phyloP scores from a whole-genome alignment of 2,113 vertebrate genomes.

The Leptobrachium ailaonicum region DNA sequence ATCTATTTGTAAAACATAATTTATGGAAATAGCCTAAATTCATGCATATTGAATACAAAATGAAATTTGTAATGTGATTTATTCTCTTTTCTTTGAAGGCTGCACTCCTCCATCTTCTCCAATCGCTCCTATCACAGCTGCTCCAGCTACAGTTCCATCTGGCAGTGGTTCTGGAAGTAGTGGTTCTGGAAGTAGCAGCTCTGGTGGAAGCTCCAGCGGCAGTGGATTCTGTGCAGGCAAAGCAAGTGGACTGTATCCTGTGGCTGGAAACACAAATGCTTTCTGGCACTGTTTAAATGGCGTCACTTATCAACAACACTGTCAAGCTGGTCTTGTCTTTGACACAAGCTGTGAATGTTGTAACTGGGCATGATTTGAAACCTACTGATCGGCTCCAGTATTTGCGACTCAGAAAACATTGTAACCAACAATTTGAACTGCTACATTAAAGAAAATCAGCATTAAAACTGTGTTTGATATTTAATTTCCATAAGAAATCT shows the following conservation, averaged over 20 bases:
- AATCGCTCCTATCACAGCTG: conserved; percentile 49
- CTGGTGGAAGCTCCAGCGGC: conserved; percentile 53
- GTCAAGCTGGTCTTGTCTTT: conserved; percentile 59
- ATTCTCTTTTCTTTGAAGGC: conserved; percentile 55
- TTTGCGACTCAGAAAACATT: background rate
- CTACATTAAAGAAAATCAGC: conserved; percentile 23
- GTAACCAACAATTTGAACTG: background rate
- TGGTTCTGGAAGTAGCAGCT: conserved; percentile 33
- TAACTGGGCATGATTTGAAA: conserved; percentile 59
- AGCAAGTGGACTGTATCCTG: conserved; percentile 64
- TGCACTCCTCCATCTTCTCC: conserved; percentile 47
- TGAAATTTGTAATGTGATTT: background rate
- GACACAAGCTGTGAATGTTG: conserved; percentile 70
- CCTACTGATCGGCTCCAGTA: too few relatives aligned
- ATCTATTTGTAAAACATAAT: too few relatives aligned
- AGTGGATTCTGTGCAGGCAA: conserved; percentile 70
- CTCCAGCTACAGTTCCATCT: conserved; percentile 52
- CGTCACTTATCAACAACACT: conserved; percentile 49
- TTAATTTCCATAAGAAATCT: too few relatives aligned
- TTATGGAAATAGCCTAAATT: too few relatives aligned
- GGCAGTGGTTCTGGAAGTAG: conserved; percentile 32
- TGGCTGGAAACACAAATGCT: conserved; percentile 59
- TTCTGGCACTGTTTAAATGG: conserved; percentile 67
- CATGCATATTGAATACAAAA: too few relatives aligned
- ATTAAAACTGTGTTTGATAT: background rate